Evolutionary conservation across 1,140 invertebrate genomes (phyloP), one percentile per base, ranked within the genome.

Genomic region (Formica exsecta): DNA sequence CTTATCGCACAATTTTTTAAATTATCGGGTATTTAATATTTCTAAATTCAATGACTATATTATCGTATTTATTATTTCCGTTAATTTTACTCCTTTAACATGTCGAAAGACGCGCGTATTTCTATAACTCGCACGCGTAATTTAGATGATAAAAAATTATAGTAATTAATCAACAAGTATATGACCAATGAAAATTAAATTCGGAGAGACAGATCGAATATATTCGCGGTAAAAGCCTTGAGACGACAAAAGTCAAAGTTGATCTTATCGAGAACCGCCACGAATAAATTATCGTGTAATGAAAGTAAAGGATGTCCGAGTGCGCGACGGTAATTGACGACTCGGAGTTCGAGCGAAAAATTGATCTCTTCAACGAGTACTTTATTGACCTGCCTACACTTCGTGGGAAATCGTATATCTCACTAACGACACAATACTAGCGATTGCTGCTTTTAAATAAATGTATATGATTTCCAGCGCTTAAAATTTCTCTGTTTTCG

Each of bases 201-300:
- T 51, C 16, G 16, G 29, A 7, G n/a, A 25, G 44, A 11, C 48
- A n/a, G 44, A 57, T 44, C 16, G 25, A 70, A 38, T 36, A 32
- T 11, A 32, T 29, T 1, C 13, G 38, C 19, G 29, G 29, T 32
- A 32, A 68, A 29, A 66, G 7, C 44, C 16, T 38, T n/a, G 64
- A 71, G 48, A 81, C 41, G 44, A 61, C 44, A 48, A 77, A 38
- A 22, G 44, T 59, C 32, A 32, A 19, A 65, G 13, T 29, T 32
- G 77, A 81, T 81, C 44, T 81, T 81, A 81, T 81, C 77, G 68
- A 19, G 41, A 54, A 54, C 3, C n/a, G 44, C 3, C n/a, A 36
- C 29, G 77, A 81, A 70, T 81, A 22, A 81, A 71, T 81, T 81
- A 81, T 71, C 65, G 48, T 16, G 5, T 66, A 54, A 59, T 59